Percentiles rank a stretch among this genome's conserved stretches.
Conservation (phyloP, 2,113 vertebrate genomes). For the Parus major region DNA sequence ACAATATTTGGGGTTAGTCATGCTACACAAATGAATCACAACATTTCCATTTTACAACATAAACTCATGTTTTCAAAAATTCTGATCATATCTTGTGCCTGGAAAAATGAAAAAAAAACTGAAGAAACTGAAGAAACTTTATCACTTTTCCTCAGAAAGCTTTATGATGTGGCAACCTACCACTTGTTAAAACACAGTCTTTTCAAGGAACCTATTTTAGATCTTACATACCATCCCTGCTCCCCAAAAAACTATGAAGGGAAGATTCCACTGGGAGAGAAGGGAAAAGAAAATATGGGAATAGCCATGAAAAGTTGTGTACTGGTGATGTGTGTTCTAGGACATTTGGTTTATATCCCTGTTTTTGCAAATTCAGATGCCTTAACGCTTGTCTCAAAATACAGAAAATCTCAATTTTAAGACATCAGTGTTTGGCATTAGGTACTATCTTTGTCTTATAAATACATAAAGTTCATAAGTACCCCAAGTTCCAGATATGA, state of each 20-base stretch:
- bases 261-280: neutral
- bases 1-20: neutral
- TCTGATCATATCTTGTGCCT: neutral
- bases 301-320: neutral
- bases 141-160: neutral
- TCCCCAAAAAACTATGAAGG: neutral
- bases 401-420: neutral
- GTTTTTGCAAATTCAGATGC: neutral
- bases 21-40: neutral
- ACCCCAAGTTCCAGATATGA: neutral
- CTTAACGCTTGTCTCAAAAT: neutral
- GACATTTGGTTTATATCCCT: neutral
- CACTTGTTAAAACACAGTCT: neutral
- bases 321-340: neutral
- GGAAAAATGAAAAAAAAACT: neutral
- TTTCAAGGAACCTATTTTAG: neutral
- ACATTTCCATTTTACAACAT: conserved; percentile 8
- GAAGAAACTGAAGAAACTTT: neutral
- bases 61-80: neutral
- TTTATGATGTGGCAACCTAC: neutral
- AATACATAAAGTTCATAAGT: neutral
- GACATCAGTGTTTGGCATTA: neutral
- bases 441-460: neutral
- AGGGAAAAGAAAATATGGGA: neutral
- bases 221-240: neutral